Base-by-base conservation (phyloP, 1,140 invertebrate genomes). In the Tetraneura akinire region DNA sequence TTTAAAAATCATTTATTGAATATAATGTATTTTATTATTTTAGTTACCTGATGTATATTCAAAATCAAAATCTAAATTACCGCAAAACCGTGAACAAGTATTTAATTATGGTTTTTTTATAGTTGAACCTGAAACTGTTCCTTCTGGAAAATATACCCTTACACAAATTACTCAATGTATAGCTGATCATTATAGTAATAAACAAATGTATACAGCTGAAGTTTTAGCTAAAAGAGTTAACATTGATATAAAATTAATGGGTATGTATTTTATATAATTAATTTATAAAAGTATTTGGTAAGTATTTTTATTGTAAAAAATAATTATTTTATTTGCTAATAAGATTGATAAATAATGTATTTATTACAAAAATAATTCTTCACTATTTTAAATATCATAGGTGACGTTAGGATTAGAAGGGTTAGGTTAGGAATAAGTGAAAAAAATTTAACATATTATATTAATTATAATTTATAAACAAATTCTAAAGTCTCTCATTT, bases 151-250 rank as follows among this genome's bases (percentile, higher is more conserved):
- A 9, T 76, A 76, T 76, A 76, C 71, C 1, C 51, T 76, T 14
- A 55, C 71, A 16, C 71, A 76, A 76, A 57, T 76, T 37, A 55
- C n/a, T 42, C 29, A 76, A 42, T 76, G 71, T 57, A 37, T 76
- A 23, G 26, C 71, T 26, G 71, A 76, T 42, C 71, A 76, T 76
- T 37, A 76, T 32, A 57, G 23, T 23, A 32, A 76, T 42, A 76
- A 76, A 76, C 0, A 76, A 37, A 53, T 55, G 6, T 76, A 55
- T 3, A 45, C 71, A 26, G 53, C 53, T 21, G 26, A 76, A 76
- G 32, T 57, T 21, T 57, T 76, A 57, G 71, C 71, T 42, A 29
- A 76, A 37, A 16, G 51, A 60, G 3, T 76, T 21, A 76, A 76
- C 8, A 57, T 76, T 37, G 71, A 76, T 55, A 29, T 42, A 1